phyloP scores from a whole-genome alignment of 1,140 invertebrate species.

The Mactra quadrangularis region DNA sequence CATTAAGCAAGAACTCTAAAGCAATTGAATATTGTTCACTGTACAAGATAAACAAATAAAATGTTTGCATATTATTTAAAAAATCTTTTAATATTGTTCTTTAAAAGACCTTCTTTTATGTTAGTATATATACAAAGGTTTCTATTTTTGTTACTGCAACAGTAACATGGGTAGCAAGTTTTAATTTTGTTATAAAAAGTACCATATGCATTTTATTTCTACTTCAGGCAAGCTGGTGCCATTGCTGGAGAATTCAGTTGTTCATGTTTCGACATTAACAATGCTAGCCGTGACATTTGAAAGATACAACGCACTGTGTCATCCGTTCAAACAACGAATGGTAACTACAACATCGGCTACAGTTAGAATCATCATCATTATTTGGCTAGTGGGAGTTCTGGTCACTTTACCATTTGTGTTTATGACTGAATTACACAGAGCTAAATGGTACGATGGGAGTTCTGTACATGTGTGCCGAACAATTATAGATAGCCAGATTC shows the following conservation, averaged over 20 bases:
- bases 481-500: not conserved
- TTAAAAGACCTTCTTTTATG: too few relatives aligned
- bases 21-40: too few relatives aligned
- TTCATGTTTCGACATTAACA: constrained; percentile 29
- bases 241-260: constrained; percentile 8
- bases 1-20: too few relatives aligned
- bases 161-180: too few relatives aligned
- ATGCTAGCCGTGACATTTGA: constrained; percentile 33
- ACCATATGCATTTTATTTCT: too few relatives aligned
- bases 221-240: constrained; percentile 45
- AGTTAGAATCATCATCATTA: not conserved
- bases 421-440: constrained; percentile 5
- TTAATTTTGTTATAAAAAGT: too few relatives aligned
- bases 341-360: not conserved
- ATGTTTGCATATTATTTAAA: too few relatives aligned
- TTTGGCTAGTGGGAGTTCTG: not conserved
- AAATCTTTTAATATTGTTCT: too few relatives aligned
- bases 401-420: constrained; percentile 5
- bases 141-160: too few relatives aligned
- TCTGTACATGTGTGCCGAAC: constrained; percentile 24
- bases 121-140: too few relatives aligned
- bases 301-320: constrained; percentile 28
- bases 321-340: constrained; percentile 29
- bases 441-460: constrained; percentile 15
- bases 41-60: too few relatives aligned